A percentile compares a stretch with the other conserved stretches of the same genome.
Conservation (phyloP, 2,113 vertebrate genomes). For the Bubo bubo region DNA sequence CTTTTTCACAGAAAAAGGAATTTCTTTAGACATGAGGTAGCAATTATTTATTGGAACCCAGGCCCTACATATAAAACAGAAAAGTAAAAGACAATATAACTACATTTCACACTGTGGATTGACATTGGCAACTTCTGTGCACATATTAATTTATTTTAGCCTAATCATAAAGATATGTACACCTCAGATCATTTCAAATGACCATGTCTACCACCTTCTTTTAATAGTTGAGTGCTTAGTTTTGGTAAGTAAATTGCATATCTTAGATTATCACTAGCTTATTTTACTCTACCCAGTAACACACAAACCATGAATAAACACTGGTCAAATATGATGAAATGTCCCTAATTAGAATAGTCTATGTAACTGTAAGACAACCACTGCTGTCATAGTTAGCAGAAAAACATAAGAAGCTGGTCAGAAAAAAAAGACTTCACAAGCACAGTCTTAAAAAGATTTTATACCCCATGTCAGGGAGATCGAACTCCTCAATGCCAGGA, state of each 20-base stretch:
- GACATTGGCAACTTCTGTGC: background rate
- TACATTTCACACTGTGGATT: background rate
- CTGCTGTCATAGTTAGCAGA: background rate
- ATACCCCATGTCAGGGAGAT: background rate
- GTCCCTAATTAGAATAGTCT: background rate
- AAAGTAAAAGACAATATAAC: background rate
- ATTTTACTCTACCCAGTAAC: background rate
- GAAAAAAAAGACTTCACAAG: background rate
- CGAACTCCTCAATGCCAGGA: background rate
- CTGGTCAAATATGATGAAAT: background rate
- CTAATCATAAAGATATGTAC: background rate
- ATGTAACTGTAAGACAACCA: background rate
- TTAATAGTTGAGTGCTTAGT: background rate
- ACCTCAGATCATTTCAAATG: background rate
- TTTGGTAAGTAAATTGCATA: background rate
- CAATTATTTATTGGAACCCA: slow-evolving; percentile 99
- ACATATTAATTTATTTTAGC: background rate
- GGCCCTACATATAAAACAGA: slow-evolving; percentile 79
- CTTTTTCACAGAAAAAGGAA: slow-evolving; percentile 99
- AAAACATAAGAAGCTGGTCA: background rate
- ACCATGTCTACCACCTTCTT: background rate
- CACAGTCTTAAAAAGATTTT: background rate
- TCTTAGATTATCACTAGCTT: background rate
- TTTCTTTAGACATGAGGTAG: slow-evolving; percentile 99
- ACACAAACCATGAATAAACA: background rate